phyloP scores from a whole-genome alignment of 2,797 vertebrate genomes.

The Eulemur rubriventer region DNA sequence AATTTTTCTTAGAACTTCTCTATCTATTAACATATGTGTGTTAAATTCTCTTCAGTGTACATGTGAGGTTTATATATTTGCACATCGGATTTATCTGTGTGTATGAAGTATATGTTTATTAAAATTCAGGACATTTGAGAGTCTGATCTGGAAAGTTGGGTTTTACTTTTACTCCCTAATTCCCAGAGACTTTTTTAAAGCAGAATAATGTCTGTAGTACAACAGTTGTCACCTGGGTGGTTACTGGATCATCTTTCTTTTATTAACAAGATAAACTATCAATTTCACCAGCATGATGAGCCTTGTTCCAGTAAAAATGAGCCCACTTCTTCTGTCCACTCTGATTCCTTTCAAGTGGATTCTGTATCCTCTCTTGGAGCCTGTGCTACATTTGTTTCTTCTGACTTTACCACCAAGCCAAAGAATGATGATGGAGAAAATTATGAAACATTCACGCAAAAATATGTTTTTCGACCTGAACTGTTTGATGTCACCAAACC shows the following conservation, averaged over 20 bases:
- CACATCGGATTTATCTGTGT: neutral
- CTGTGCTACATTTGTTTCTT: neutral
- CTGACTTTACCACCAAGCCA: neutral
- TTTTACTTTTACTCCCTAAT: neutral
- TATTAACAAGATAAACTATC: conserved; percentile 86
- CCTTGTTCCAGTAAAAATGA: neutral
- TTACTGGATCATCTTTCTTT: conserved; percentile 90
- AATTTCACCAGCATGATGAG: conserved; percentile 69
- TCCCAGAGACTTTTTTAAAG: neutral
- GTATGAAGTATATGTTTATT: conserved; percentile 18
- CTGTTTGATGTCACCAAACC: conserved; percentile 88
- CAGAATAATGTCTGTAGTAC: conserved; percentile 88
- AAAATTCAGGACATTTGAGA: conserved; percentile 21
- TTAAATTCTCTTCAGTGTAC: neutral
- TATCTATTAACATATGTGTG: neutral
- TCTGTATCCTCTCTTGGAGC: neutral
- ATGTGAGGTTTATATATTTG: neutral
- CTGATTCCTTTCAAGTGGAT: neutral
- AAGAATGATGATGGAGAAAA: neutral
- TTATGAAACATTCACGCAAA: conserved; percentile 27
- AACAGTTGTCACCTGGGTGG: conserved; percentile 85
- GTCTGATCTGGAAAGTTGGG: neutral
- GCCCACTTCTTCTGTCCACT: neutral
- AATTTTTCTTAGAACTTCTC: conserved; percentile 6
- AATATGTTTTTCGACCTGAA: conserved; percentile 86